Evolutionary conservation across 1,140 invertebrate genomes (phyloP).

Genomic region (Psix sp.): DNA sequence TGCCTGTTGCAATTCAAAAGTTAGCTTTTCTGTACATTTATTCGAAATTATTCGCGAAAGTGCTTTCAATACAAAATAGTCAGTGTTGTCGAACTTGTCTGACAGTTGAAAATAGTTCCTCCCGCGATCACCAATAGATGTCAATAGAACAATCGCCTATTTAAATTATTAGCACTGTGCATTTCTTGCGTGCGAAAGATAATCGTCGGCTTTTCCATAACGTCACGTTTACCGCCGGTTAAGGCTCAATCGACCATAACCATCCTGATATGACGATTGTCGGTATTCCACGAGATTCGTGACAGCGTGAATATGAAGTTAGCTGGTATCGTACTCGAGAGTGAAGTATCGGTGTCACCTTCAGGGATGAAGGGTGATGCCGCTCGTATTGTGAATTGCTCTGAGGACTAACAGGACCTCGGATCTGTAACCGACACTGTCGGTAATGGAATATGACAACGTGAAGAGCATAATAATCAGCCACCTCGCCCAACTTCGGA

Average conservation of each 20-base stretch:
- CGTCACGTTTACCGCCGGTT: constrained; percentile 22
- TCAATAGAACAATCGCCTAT: constrained; percentile 14
- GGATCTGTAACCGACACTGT: constrained; percentile 69
- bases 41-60: too few species aligned
- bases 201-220: constrained; percentile 27
- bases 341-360: constrained; percentile 71
- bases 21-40: too few species aligned
- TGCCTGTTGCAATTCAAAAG: too few species aligned
- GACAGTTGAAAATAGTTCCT: constrained; percentile 1
- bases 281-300: constrained; percentile 45
- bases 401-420: constrained; percentile 65
- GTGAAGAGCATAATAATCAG: constrained; percentile 69
- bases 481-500: constrained; percentile 65
- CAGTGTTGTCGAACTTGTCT: too few species aligned
- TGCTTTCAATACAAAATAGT: too few species aligned
- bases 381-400: constrained; percentile 68
- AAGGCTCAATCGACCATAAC: constrained; percentile 43
- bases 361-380: constrained; percentile 67
- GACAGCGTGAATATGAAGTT: constrained; percentile 57
- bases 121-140: constrained; percentile 5
- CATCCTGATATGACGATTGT: constrained; percentile 50
- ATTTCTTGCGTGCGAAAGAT: constrained; percentile 35
- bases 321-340: constrained; percentile 56
- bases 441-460: constrained; percentile 72
- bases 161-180: constrained; percentile 45